These are phyloP conservation scores for Luscinia luscinia DNA, from an alignment of 2,797 vertebrate genomes.

Conservation along the genomic window DNA sequence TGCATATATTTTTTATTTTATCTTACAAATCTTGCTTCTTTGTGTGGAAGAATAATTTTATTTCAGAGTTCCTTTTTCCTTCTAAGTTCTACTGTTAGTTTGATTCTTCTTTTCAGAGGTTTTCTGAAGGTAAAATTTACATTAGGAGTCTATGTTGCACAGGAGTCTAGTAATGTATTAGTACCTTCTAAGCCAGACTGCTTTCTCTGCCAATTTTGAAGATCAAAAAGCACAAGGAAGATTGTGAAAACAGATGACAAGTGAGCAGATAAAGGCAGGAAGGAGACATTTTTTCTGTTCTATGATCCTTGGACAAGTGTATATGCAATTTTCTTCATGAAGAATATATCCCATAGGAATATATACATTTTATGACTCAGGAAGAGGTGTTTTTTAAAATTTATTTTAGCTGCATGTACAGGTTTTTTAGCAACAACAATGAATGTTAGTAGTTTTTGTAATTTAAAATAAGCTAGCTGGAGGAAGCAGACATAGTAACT, in stretches of 20 bases:
- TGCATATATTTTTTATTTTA: background rate
- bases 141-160: background rate
- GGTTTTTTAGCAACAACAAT: constrained; percentile 13
- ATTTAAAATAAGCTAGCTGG: constrained; percentile 7
- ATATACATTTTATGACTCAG: background rate
- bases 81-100: background rate
- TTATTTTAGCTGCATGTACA: background rate
- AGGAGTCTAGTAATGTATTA: background rate
- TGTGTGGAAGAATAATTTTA: background rate
- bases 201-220: background rate
- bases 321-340: background rate
- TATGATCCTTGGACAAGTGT: background rate
- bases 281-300: background rate
- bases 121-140: background rate
- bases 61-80: background rate
- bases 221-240: background rate
- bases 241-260: background rate
- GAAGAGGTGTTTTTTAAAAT: background rate
- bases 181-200: background rate
- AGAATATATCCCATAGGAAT: background rate
- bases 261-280: background rate
- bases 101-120: background rate
- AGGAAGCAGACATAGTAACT: background rate
- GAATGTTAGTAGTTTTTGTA: constrained; percentile 40
- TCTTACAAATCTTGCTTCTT: background rate